Percentiles rank a stretch among this genome's conserved stretches.
These are phyloP conservation scores for Rugalucina vietnamica DNA, from an alignment of 2,888 invertebrate species.

Conservation along the genomic window DNA sequence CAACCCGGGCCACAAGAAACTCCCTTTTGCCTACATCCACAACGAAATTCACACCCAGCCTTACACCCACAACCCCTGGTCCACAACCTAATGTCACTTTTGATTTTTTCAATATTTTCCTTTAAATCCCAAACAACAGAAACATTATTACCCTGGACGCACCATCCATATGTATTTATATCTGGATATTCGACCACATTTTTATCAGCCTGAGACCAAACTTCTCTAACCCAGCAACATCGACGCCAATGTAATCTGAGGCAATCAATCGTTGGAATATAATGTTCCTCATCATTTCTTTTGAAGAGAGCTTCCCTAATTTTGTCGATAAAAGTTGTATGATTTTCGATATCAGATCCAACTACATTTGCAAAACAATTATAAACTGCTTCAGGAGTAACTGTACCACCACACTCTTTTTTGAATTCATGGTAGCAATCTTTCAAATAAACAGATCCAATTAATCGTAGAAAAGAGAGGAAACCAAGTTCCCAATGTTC, in stretches of 20 bases:
- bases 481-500: background rate
- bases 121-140: conserved; percentile 10
- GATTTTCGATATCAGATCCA: background rate
- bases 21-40: conserved; percentile 5
- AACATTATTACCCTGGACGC: background rate
- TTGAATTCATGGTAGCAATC: conserved; percentile 6
- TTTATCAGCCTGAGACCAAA: conserved; percentile 9
- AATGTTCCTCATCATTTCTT: conserved; percentile 11
- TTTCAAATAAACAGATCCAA: conserved; percentile 16
- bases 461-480: background rate
- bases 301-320: conserved; percentile 6
- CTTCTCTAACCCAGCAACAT: conserved; percentile 13
- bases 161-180: background rate
- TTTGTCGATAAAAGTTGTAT: background rate
- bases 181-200: background rate
- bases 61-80: conserved; percentile 12
- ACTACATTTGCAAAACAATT: background rate
- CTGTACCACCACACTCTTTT: background rate
- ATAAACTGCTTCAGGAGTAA: background rate
- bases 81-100: conserved; percentile 3
- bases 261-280: conserved; percentile 3
- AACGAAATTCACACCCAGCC: background rate
- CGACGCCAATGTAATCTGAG: conserved; percentile 6
- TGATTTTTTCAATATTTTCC: background rate
- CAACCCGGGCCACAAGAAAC: conserved; percentile 9